Evolutionary conservation across 2,113 vertebrate genomes (phyloP).

Genomic region (Halichoerus grypus): DNA sequence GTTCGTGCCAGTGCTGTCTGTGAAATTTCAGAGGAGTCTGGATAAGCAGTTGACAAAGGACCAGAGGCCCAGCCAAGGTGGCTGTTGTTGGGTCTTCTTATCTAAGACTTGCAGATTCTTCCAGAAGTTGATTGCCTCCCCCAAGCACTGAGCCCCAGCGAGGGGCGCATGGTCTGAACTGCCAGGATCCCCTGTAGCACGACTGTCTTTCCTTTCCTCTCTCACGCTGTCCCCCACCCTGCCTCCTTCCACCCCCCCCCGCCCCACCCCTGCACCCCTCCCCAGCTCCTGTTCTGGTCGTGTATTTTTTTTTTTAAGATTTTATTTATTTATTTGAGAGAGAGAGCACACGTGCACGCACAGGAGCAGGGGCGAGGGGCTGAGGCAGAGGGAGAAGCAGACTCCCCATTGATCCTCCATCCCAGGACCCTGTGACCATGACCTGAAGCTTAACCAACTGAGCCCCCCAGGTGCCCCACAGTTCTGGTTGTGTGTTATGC

Average conservation of each 20-base stretch:
- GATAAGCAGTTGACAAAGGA: background rate
- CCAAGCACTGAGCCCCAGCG: rapidly evolving
- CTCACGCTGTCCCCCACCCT: background rate
- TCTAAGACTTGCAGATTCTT: background rate
- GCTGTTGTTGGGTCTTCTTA: rapidly evolving
- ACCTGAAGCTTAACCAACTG: background rate
- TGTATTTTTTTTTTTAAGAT: background rate
- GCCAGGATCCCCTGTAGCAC: background rate
- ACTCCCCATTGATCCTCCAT: background rate
- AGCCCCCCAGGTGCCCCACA: background rate
- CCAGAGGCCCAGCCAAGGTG: background rate
- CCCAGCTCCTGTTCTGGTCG: background rate
- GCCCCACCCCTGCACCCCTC: rapidly evolving
- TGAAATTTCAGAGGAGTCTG: background rate
- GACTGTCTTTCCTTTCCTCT: background rate
- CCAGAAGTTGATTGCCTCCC: background rate
- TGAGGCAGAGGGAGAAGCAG: background rate
- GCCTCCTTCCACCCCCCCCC: background rate
- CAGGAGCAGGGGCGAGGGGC: rapidly evolving
- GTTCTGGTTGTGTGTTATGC: background rate
- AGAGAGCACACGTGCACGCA: background rate
- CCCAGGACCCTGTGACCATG: background rate
- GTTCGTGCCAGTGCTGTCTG: rapidly evolving
- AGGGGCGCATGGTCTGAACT: background rate
- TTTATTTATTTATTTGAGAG: background rate